Conservation (phyloP, 2,797 vertebrate genomes). For the Echeneis naucrates region DNA sequence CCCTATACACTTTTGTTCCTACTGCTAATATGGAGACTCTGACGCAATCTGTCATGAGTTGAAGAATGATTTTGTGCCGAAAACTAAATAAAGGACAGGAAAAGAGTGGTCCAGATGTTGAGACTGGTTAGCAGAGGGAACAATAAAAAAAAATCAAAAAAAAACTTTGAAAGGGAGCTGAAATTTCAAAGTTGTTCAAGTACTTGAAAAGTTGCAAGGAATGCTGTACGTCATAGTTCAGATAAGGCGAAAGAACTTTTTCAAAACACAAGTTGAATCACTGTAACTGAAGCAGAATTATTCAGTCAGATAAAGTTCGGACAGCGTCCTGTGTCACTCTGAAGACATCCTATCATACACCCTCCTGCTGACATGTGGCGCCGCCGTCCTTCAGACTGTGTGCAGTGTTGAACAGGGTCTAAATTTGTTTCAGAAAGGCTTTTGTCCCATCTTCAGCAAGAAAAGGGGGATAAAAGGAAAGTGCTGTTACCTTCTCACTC, state of each 20-base stretch:
- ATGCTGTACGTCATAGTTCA: not conserved
- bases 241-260: not conserved
- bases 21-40: constrained; percentile 74
- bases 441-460: constrained; percentile 7
- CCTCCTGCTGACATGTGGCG: not conserved
- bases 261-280: not conserved
- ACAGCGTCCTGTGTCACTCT: not conserved
- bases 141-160: no score
- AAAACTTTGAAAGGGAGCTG: not conserved
- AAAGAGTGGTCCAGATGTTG: constrained; percentile 46
- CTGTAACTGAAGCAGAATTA: not conserved
- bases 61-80: constrained; percentile 20
- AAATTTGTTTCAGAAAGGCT: constrained; percentile 11
- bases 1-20: constrained; percentile 81
- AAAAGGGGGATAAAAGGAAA: not conserved
- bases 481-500: constrained; percentile 18
- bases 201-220: constrained; percentile 27
- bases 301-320: not conserved
- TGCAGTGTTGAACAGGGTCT: constrained; percentile 8
- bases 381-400: not conserved
- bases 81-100: constrained; percentile 6
- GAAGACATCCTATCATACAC: not conserved
- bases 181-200: constrained; percentile 25
- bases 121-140: constrained; percentile 19
- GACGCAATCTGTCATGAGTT: constrained; percentile 62